phyloP scores from a whole-genome alignment of 2,888 invertebrate genomes.

The Prostheceraeus crozeri region DNA sequence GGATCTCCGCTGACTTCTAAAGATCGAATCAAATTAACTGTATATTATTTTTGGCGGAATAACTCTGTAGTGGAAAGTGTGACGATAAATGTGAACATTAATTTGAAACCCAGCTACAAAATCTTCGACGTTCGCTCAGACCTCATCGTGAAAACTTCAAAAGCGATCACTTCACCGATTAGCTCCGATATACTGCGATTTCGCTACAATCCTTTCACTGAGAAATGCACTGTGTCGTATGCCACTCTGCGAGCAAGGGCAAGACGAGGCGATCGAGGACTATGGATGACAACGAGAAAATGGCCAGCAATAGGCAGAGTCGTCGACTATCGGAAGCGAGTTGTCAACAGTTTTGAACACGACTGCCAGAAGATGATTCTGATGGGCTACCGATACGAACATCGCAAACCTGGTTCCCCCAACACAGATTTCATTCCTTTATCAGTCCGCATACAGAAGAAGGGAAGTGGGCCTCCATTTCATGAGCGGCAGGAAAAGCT shows the following conservation, averaged over 20 bases:
- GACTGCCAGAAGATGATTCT: constrained; percentile 30
- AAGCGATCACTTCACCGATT: constrained; percentile 27
- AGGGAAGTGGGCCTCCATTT: background rate
- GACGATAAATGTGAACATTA: constrained; percentile 19
- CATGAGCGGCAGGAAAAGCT: constrained; percentile 7
- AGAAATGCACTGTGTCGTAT: constrained; percentile 12
- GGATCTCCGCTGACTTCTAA: constrained; percentile 24
- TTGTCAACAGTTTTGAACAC: constrained; percentile 22
- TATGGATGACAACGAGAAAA: constrained; percentile 21
- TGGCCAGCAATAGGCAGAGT: constrained; percentile 29
- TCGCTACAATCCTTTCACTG: constrained; percentile 14
- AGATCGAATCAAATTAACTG: constrained; percentile 18
- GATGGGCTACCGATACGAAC: constrained; percentile 36
- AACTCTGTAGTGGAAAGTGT: constrained; percentile 6
- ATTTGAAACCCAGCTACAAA: background rate
- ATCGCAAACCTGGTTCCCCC: constrained; percentile 26
- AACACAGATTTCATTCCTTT: constrained; percentile 33
- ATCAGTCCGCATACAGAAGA: background rate
- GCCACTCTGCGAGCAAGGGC: background rate
- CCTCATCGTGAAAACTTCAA: constrained; percentile 21
- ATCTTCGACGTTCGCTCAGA: background rate
- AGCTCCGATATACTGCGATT: constrained; percentile 20
- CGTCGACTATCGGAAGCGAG: constrained; percentile 12
- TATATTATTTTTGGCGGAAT: constrained; percentile 24
- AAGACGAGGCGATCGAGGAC: constrained; percentile 1